phyloP scores from a whole-genome alignment of 2,888 invertebrate genomes.

The Mesorhabditis sp. region DNA sequence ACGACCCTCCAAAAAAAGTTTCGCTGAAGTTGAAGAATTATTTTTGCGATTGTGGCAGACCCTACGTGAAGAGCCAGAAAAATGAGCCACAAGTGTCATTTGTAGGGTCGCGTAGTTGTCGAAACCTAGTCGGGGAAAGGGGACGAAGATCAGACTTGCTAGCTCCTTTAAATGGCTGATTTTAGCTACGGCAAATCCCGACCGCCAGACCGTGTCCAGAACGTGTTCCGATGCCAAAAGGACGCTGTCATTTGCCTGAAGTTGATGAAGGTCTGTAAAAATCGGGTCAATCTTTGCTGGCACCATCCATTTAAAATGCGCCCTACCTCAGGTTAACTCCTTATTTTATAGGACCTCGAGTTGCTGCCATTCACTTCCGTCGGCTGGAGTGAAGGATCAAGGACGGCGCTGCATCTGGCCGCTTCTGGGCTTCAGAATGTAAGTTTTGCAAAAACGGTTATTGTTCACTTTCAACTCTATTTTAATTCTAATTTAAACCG shows the following conservation, averaged over 20 bases:
- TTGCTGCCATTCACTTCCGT: slow-evolving; percentile 38
- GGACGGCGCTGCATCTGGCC: slow-evolving; percentile 54
- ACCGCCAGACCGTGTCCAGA: slow-evolving; percentile 53
- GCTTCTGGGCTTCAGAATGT: slow-evolving; percentile 41
- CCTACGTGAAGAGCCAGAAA: not conserved
- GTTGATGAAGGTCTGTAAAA: slow-evolving; percentile 43
- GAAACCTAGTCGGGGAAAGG: too few relatives aligned
- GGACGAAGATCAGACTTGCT: too few relatives aligned
- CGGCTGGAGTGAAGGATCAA: slow-evolving; percentile 47
- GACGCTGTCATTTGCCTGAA: slow-evolving; percentile 50
- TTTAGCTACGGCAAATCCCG: slow-evolving; percentile 21
- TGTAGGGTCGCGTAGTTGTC: too few relatives aligned
- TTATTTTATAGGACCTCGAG: slow-evolving; percentile 21
- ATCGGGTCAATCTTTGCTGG: not conserved
- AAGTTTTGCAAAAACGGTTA: not conserved
- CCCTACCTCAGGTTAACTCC: not conserved
- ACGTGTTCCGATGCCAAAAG: slow-evolving; percentile 51
- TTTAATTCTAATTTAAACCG: too few relatives aligned
- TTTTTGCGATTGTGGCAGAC: not conserved
- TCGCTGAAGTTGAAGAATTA: too few relatives aligned
- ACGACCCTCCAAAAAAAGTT: not conserved
- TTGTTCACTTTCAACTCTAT: not conserved
- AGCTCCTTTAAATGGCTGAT: not conserved
- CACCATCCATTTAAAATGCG: too few relatives aligned
- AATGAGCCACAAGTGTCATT: not conserved